These are phyloP conservation scores for Eristalis arbustorum DNA, from an alignment of 2,888 invertebrate species.

Conservation along the genomic window DNA sequence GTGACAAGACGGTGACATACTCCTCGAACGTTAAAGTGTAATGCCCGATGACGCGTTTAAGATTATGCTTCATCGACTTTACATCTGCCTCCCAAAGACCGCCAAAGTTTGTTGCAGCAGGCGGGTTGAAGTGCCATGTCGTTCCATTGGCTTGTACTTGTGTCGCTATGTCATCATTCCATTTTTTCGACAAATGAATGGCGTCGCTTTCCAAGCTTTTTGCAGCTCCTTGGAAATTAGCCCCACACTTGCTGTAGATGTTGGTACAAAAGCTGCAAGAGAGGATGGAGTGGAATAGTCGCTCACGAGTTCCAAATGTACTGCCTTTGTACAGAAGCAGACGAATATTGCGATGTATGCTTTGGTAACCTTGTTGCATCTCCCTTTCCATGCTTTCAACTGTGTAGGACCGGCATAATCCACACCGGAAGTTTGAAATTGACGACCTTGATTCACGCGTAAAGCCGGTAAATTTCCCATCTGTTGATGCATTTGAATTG, in stretches of 20 bases:
- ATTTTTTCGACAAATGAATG: too few relatives aligned
- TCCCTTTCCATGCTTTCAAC: too few relatives aligned
- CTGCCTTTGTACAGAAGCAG: not conserved
- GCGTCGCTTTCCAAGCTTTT: too few relatives aligned
- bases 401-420: too few relatives aligned
- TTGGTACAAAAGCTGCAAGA: not conserved
- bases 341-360: not conserved
- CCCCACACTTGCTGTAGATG: not conserved
- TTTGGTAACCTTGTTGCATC: not conserved
- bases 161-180: constrained; percentile 8
- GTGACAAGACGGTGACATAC: constrained; percentile 17
- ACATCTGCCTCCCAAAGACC: not conserved
- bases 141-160: constrained; percentile 15
- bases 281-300: not conserved
- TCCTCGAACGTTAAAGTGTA: constrained; percentile 16
- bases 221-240: not conserved
- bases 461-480: not conserved
- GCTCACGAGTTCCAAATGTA: not conserved
- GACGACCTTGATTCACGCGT: not conserved
- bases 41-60: constrained; percentile 7
- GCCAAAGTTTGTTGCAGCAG: constrained; percentile 27
- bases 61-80: constrained; percentile 8
- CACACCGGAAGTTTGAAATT: too few relatives aligned
- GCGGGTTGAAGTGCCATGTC: constrained; percentile 26
- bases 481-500: not conserved